Percentiles rank a stretch among this genome's conserved stretches.
phyloP scores from a whole-genome alignment of 2,113 vertebrate species.

The Penelope pileata region DNA sequence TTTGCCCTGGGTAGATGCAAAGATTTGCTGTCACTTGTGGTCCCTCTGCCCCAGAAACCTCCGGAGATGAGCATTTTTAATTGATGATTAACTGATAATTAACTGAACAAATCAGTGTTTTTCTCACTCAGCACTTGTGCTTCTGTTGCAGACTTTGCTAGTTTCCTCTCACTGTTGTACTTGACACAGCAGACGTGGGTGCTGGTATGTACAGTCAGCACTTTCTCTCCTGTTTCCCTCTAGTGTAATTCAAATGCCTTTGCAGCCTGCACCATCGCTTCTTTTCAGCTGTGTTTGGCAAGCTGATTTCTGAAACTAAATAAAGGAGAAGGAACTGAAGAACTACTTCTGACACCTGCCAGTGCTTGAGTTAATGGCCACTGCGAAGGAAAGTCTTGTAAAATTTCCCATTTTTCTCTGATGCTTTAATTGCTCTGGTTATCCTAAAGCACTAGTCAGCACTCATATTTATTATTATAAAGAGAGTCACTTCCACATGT shows the following conservation, averaged over 20 bases:
- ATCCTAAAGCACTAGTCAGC: not conserved
- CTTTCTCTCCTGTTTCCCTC: slow-evolving; percentile 39
- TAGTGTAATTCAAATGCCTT: slow-evolving; percentile 42
- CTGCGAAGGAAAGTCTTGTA: slow-evolving; percentile 13
- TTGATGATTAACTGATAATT: not conserved
- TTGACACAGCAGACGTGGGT: not conserved
- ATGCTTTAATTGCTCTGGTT: slow-evolving; percentile 23
- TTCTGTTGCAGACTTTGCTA: not conserved
- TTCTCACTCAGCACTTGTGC: not conserved
- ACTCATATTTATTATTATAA: not conserved
- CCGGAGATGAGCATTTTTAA: not conserved
- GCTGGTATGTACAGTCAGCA: slow-evolving; percentile 19
- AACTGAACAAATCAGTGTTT: not conserved
- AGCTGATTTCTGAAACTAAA: slow-evolving; percentile 53
- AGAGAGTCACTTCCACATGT: not conserved
- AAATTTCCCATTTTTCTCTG: not conserved
- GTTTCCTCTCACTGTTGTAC: not conserved
- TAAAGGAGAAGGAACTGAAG: slow-evolving; percentile 41
- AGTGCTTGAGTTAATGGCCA: slow-evolving; percentile 41
- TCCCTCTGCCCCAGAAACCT: not conserved
- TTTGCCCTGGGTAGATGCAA: slow-evolving; percentile 46
- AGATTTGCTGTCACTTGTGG: slow-evolving; percentile 60
- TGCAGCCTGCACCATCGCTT: slow-evolving; percentile 31
- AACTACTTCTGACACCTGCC: slow-evolving; percentile 41
- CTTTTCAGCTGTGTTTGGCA: slow-evolving; percentile 47